phyloP scores from a whole-genome alignment of 1,140 invertebrate species.

The Harlomillsia oculata region DNA sequence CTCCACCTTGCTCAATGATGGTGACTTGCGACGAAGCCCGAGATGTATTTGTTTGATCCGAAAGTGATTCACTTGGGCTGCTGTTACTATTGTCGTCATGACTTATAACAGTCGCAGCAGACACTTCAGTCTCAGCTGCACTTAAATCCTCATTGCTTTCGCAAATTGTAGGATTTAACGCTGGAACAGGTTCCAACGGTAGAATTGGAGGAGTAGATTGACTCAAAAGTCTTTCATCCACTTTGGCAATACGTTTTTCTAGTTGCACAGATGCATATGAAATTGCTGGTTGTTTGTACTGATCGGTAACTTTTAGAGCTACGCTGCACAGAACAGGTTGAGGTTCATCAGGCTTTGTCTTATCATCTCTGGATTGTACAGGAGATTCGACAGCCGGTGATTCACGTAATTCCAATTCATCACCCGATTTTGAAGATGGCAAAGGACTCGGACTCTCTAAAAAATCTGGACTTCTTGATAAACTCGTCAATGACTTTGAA shows the following conservation, averaged over 20 bases:
- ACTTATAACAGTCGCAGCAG: neutral
- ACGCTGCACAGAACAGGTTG: neutral
- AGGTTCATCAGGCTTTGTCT: no score
- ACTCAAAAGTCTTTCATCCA: no score
- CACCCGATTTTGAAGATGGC: neutral
- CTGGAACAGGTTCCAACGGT: no score
- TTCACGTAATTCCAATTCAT: neutral
- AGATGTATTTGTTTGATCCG: constrained; percentile 14
- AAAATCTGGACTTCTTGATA: neutral
- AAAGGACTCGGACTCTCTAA: neutral
- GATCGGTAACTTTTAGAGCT: neutral
- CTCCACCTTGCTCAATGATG: constrained; percentile 20
- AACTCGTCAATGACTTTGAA: constrained; percentile 1
- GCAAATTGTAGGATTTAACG: no score
- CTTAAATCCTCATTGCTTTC: no score
- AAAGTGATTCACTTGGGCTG: constrained; percentile 18
- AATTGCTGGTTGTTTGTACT: neutral
- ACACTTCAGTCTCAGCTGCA: neutral
- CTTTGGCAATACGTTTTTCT: no score
- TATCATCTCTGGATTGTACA: neutral
- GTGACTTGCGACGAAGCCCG: constrained; percentile 23
- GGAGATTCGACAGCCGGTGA: neutral
- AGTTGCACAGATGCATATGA: constrained; percentile 4
- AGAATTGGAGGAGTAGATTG: no score
- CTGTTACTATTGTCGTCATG: neutral